Evolutionary conservation across 2,113 vertebrate species (phyloP).

Genomic region (Papio anubis): DNA sequence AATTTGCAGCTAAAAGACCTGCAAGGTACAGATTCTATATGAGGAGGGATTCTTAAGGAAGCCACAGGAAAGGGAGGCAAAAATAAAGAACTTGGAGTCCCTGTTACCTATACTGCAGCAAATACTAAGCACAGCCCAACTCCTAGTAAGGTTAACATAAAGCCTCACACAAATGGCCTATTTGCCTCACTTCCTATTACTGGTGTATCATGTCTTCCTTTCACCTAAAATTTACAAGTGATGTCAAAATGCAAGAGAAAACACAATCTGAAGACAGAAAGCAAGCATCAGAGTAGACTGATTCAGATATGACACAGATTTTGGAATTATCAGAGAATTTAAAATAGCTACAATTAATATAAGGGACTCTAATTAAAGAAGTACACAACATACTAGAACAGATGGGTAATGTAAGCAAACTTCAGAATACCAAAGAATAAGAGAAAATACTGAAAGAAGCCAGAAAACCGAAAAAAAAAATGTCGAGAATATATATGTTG

Average conservation of each 20-base stretch:
- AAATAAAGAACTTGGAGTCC: neutral
- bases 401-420: neutral
- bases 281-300: neutral
- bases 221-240: neutral
- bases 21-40: neutral
- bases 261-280: neutral
- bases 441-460: neutral
- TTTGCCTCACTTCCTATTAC: neutral
- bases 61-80: neutral
- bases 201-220: neutral
- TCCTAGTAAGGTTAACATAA: neutral
- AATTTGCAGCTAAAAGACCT: neutral
- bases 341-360: neutral
- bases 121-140: neutral
- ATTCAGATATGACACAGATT: neutral
- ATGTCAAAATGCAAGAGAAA: neutral
- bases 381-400: neutral
- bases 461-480: neutral
- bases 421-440: neutral
- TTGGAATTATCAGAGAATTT: neutral
- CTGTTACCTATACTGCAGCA: neutral
- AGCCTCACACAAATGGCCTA: too few relatives aligned
- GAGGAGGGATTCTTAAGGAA: neutral
- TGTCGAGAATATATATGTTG: neutral
- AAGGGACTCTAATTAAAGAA: neutral